Base-by-base conservation (phyloP, 2,113 vertebrate genomes). In the Stegastes partitus region DNA sequence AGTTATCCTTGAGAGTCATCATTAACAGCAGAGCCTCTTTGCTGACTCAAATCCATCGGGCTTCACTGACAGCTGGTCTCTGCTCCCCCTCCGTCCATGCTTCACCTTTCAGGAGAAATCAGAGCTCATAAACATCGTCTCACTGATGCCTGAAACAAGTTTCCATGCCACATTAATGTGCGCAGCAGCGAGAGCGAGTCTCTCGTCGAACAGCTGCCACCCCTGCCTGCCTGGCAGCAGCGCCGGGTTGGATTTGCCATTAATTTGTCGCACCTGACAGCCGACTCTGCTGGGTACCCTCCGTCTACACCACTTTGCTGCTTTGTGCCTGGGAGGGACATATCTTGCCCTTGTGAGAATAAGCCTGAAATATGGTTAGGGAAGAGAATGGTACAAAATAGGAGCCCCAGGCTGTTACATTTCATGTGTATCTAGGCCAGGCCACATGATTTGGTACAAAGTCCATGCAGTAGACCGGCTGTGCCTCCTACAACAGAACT, bases 191-290 rank as follows among this genome's bases (percentile, higher is more conserved):
- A 84, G 79, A 79, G 86, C 19, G 39, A 51, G 74, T 79, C 81
- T 86, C 88, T 82, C 74, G 34, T 79, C 62, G 55, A 87, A 85
- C 94, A 94, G 90, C 93, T 94, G 93, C 89, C 88, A 84, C 88
- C 84, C 68, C 50, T 83, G 61, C 45, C 78, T 85, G 75, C 83
- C 89, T 81, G 87, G 83, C 87, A 90, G 86, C 83, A 42, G 83
- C 71, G 34, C 54, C 55, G 66, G 39, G 58, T 78, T 79, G 57
- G 76, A 90, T 90, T 89, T 83, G 84, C 85, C 88, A 88, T 91
- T 91, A 92, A 93, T 92, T 90, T 93, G 88, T 89, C 54, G 83
- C 85, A 92, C 87, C 89, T 92, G 92, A 91, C 92, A 89, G 89
- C 79, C 69, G 56, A 69, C 69, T 86, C 88, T 79, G 89, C 80